phyloP scores from a whole-genome alignment of 2,888 invertebrate genomes.

The Laothoe populi region DNA sequence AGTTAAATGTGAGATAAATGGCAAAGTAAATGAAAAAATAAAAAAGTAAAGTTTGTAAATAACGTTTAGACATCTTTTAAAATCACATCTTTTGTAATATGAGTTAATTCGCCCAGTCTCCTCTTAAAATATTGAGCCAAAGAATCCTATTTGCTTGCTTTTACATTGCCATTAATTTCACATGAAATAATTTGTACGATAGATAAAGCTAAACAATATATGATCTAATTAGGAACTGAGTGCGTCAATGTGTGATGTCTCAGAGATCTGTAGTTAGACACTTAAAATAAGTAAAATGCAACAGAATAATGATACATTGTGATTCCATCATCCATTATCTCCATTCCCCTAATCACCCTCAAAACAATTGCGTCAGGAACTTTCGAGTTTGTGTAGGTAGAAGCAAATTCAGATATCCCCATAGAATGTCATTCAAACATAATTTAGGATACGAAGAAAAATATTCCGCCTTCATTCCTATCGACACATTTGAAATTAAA shows the following conservation, averaged over 20 bases:
- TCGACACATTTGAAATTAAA: conserved; percentile 7
- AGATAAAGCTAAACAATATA: conserved; percentile 72
- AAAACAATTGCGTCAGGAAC: conserved; percentile 51
- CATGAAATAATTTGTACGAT: conserved; percentile 45
- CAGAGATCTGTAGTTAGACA: conserved; percentile 69
- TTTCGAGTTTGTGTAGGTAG: conserved; percentile 40
- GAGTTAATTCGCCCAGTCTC: not conserved
- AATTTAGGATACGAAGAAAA: not conserved
- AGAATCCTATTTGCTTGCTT: no score
- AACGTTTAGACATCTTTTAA: not conserved
- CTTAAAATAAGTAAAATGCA: conserved; percentile 77
- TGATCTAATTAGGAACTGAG: conserved; percentile 84
- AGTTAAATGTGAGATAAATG: conserved; percentile 36
- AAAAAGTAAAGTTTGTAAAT: not conserved
- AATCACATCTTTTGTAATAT: not conserved
- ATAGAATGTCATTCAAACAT: not conserved
- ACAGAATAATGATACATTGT: conserved; percentile 50
- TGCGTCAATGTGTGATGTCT: conserved; percentile 73
- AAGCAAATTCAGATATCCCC: not conserved
- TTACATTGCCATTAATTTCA: conserved; percentile 30
- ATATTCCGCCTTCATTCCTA: not conserved
- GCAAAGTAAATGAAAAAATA: conserved; percentile 28
- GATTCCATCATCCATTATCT: conserved; percentile 32
- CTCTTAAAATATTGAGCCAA: not conserved
- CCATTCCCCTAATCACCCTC: conserved; percentile 25